Base-by-base conservation (phyloP, 2,888 invertebrate genomes). In the Zhuqinia jingwanae region DNA sequence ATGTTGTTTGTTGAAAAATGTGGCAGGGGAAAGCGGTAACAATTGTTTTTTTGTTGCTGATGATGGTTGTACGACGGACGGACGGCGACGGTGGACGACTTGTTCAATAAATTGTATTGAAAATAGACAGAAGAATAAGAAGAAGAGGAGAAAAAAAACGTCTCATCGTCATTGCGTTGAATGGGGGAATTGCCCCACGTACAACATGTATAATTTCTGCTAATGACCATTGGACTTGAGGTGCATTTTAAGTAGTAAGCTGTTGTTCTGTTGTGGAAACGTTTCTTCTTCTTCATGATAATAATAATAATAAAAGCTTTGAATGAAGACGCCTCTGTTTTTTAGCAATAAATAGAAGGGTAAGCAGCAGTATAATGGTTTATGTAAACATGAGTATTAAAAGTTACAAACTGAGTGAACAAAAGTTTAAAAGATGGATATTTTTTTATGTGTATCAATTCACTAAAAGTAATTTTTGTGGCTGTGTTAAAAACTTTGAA, bases 201-300 rank as follows among this genome's bases (percentile, higher is more conserved):
- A 75, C 75, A 75, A 56, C 75, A 36, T 79, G 63, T 75, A 73
- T 85, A 79, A 85, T 85, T 83, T 79, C 79, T 75, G 50, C 85
- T 85, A 85, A 85, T 85, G 79, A 85, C 79, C 78, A 79, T 73
- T 85, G 68, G 79, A 85, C 85, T 85, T 79, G 85, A 60, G 47
- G 75, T 79, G 85, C 85, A 85, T 85, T 79, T 75, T 56, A 75
- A 75, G 75, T 75, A 42, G 36, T n/a, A n/a, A 75, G 56, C 15
- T 75, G 56, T 36, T 75, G 75, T 56, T 53, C 15, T 56, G 75
- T 56, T 56, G 73, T 53, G 73, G 78, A 85, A 85, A 42, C 47
- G 73, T 50, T 83, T 36, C n/a, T 20, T 20, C 2, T 68, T 68
- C n/a, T 22, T 27, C n/a, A 65, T 20, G 68, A 45, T 11, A 10